phyloP scores from a whole-genome alignment of 2,888 invertebrate genomes.

The Scaptomyza tumidula region DNA sequence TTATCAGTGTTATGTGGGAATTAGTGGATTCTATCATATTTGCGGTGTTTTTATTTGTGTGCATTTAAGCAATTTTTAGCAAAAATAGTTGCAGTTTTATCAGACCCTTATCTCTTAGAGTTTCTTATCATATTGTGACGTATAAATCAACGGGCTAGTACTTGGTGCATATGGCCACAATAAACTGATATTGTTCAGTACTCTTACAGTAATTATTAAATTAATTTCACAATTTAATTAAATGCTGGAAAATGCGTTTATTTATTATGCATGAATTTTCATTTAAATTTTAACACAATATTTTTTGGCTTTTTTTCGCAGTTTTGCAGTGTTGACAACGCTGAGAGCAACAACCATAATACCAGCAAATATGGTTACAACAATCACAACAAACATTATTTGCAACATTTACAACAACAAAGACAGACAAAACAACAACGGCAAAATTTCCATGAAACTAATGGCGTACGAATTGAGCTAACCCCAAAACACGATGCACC shows the following conservation, averaged over 20 bases:
- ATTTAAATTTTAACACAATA: constrained; percentile 27
- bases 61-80: constrained; percentile 34
- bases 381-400: constrained; percentile 33
- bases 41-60: constrained; percentile 8
- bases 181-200: background rate
- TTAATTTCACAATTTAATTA: constrained; percentile 42
- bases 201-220: constrained; percentile 9
- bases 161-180: background rate
- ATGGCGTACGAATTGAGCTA: constrained; percentile 57
- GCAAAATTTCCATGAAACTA: constrained; percentile 45
- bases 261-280: constrained; percentile 35
- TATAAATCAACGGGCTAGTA: constrained; percentile 1
- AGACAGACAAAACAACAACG: constrained; percentile 22
- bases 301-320: constrained; percentile 22
- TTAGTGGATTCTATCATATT: constrained; percentile 44
- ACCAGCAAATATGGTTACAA: constrained; percentile 26
- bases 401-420: constrained; percentile 36
- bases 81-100: constrained; percentile 6
- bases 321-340: constrained; percentile 53
- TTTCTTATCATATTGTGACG: constrained; percentile 17
- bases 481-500: constrained; percentile 23
- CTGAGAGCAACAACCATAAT: constrained; percentile 23
- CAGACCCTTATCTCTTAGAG: constrained; percentile 2
- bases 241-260: constrained; percentile 21
- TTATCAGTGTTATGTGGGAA: constrained; percentile 3